Evolutionary conservation across 2,797 vertebrate genomes (phyloP).

Genomic region (Cossypha dichroa): DNA sequence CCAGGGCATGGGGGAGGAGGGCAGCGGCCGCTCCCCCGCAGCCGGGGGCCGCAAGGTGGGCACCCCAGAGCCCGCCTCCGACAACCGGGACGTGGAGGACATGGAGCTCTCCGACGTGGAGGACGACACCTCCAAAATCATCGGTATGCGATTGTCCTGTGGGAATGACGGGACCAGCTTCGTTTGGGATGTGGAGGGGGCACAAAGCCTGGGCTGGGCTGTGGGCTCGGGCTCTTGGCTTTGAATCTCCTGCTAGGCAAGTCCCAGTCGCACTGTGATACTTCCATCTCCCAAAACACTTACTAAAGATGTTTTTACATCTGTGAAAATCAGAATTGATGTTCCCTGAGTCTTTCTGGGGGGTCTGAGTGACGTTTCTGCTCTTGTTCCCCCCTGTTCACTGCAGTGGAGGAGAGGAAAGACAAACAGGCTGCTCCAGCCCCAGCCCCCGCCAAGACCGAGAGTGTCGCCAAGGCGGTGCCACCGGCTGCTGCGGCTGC

Average conservation of each 20-base stretch:
- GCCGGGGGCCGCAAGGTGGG: slow-evolving; percentile 73
- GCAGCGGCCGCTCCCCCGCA: slow-evolving; percentile 32
- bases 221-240: background rate
- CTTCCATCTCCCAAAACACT: background rate
- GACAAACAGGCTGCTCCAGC: slow-evolving; percentile 73
- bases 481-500: background rate
- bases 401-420: slow-evolving; percentile 84
- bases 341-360: rapidly evolving
- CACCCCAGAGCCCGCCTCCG: slow-evolving; percentile 73
- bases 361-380: background rate
- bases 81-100: slow-evolving; percentile 89
- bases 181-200: rapidly evolving
- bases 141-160: slow-evolving; percentile 69
- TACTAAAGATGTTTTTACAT: rapidly evolving
- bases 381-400: background rate
- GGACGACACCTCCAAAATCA: slow-evolving; percentile 77
- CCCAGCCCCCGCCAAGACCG: slow-evolving; percentile 19
- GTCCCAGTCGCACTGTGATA: rapidly evolving
- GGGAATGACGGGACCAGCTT: background rate
- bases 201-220: background rate
- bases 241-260: background rate
- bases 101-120: slow-evolving; percentile 96
- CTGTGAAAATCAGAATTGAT: background rate
- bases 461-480: slow-evolving; percentile 47
- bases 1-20: slow-evolving; percentile 79